Base-by-base conservation (phyloP, 2,797 vertebrate species). In the Myotis planiceps region DNA sequence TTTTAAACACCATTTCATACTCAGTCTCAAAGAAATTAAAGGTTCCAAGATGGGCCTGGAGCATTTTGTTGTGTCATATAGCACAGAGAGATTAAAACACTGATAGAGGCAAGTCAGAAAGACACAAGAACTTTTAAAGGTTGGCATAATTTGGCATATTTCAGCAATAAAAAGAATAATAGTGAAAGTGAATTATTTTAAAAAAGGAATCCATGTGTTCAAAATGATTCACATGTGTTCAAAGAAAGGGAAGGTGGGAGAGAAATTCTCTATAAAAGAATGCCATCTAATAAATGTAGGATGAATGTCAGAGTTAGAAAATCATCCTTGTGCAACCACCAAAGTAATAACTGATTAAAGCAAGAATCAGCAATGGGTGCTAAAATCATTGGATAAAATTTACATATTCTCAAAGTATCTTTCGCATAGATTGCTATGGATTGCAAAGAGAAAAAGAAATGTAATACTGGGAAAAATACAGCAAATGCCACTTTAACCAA, bases 161-260 rank as follows among this genome's bases (percentile, higher is more conserved):
- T 94, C 60, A 92, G 23, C 42, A 84, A 49, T n/a, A 74, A 27
- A 71, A 72, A 96, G 25, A 95, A 60, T 60, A 88, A 66, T 71
- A 9, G 29, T 69, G 68, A 86, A 3, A 83, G 18, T 55, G 47
- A 94, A 80, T 71, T 37, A 42, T 51, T 74, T 39, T 15, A 9
- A 2, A 15, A 78, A 49, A 75, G 29, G 71, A 76, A 49, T 60
- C 12, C 13, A 32, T 83, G 14, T 75, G 25, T 80, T 32, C 49
- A 66, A 86, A 89, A 21, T 53, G 4, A 87, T 47, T 21, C 53
- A 58, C 25, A 58, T 58, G 0, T 29, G 10, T 60, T 60, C 49
- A 92, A 92, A 92, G 9, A 65, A 92, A 84, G 10, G 9, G 16
- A 6, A 18, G 25, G 6, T 60, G 18, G 3, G 16, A 29, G 29